Conservation (phyloP, 2,888 invertebrate genomes). For the Dynastes grantii region DNA sequence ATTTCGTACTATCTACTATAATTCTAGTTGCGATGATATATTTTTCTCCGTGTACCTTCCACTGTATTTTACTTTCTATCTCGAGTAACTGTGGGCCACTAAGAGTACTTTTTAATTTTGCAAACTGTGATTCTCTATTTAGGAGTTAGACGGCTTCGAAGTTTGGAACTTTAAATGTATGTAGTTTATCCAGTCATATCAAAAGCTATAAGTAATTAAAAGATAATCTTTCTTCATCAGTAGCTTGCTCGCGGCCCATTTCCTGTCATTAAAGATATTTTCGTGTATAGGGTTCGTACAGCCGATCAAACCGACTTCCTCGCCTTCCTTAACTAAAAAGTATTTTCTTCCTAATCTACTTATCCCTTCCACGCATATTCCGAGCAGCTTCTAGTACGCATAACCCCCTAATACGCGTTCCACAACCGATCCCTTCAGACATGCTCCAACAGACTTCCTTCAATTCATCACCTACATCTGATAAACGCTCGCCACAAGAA, state of each 20-base stretch:
- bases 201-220: constrained; percentile 23
- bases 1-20: too few relatives aligned
- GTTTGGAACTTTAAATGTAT: too few relatives aligned
- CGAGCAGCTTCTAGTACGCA: too few relatives aligned
- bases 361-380: constrained; percentile 11
- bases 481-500: constrained; percentile 35
- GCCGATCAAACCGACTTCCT: constrained; percentile 4
- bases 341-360: constrained; percentile 38
- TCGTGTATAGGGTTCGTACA: not conserved
- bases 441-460: constrained; percentile 25
- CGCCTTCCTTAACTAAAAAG: constrained; percentile 17
- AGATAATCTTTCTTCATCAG: constrained; percentile 24
- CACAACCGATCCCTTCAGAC: constrained; percentile 1
- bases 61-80: too few relatives aligned
- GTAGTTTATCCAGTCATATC: constrained; percentile 3
- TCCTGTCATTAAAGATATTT: constrained; percentile 37
- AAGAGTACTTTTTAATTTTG: too few relatives aligned
- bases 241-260: constrained; percentile 1
- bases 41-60: too few relatives aligned
- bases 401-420: not conserved
- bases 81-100: too few relatives aligned
- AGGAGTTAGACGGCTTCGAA: too few relatives aligned
- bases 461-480: constrained; percentile 46
- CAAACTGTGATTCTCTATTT: too few relatives aligned
- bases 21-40: too few relatives aligned